These are phyloP conservation scores for Cylindroiulus punctatus DNA, from an alignment of 2,888 invertebrate genomes.

Conservation along the genomic window DNA sequence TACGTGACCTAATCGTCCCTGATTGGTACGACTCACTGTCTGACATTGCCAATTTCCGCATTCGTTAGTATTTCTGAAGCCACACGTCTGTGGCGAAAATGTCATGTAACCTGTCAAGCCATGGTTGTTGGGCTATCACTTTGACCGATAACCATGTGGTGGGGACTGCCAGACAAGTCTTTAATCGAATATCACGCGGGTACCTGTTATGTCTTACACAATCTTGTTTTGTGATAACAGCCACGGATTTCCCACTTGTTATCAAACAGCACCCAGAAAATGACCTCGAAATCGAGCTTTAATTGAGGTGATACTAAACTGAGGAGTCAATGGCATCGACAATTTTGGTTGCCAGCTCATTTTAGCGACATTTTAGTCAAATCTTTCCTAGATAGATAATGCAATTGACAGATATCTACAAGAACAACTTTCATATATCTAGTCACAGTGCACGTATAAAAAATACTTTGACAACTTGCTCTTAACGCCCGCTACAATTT, in stretches of 20 bases:
- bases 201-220: neutral
- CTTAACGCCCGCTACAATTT: no score
- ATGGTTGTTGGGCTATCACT: neutral
- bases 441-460: no score
- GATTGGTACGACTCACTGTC: neutral
- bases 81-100: neutral
- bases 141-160: neutral
- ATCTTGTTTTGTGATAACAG: neutral
- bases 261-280: neutral
- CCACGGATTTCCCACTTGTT: neutral
- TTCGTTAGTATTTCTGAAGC: neutral
- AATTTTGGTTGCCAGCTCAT: no score
- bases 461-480: no score
- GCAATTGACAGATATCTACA: constrained; percentile 36
- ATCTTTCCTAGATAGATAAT: neutral
- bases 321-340: constrained; percentile 5
- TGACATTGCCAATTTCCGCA: constrained; percentile 19
- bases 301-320: neutral
- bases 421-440: no score
- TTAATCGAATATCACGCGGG: neutral
- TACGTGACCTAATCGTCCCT: neutral
- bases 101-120: neutral
- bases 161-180: neutral
- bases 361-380: neutral
- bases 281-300: neutral